These are phyloP conservation scores for Dysmachus trigonus DNA, from an alignment of 2,888 invertebrate genomes.

Conservation along the genomic window DNA sequence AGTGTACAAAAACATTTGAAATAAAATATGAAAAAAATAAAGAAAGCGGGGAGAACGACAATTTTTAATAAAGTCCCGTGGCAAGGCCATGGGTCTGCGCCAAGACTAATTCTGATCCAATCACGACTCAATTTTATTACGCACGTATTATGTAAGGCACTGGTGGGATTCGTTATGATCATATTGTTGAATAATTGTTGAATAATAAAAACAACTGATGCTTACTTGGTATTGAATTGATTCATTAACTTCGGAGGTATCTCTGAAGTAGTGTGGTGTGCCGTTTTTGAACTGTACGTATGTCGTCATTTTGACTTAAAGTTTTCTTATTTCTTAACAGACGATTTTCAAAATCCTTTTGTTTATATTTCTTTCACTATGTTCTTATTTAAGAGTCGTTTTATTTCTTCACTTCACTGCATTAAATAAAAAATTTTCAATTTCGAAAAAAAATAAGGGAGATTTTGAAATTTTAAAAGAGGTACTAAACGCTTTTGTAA, in stretches of 20 bases:
- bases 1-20: not conserved
- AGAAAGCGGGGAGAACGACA: not conserved
- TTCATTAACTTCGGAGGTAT: conserved; percentile 62
- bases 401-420: conserved; percentile 37
- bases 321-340: conserved; percentile 7
- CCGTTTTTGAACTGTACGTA: conserved; percentile 65
- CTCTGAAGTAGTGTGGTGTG: conserved; percentile 64
- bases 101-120: conserved; percentile 19
- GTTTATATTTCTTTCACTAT: conserved; percentile 20
- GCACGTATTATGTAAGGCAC: conserved; percentile 23
- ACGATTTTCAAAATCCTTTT: conserved; percentile 49
- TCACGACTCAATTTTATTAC: conserved; percentile 14
- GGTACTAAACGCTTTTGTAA: not conserved
- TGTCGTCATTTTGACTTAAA: conserved; percentile 49
- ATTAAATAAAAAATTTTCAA: conserved; percentile 1
- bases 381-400: conserved; percentile 6
- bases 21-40: conserved; percentile 2
- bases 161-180: not conserved
- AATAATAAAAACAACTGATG: conserved; percentile 31
- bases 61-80: not conserved
- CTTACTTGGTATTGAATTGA: conserved; percentile 66
- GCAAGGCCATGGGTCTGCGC: conserved; percentile 24
- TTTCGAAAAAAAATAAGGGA: not conserved
- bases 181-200: not conserved
- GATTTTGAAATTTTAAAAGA: not conserved